Percentiles rank a stretch among this genome's conserved stretches.
Evolutionary conservation across 2,797 vertebrate genomes (phyloP).

Genomic region (Pterois miles): DNA sequence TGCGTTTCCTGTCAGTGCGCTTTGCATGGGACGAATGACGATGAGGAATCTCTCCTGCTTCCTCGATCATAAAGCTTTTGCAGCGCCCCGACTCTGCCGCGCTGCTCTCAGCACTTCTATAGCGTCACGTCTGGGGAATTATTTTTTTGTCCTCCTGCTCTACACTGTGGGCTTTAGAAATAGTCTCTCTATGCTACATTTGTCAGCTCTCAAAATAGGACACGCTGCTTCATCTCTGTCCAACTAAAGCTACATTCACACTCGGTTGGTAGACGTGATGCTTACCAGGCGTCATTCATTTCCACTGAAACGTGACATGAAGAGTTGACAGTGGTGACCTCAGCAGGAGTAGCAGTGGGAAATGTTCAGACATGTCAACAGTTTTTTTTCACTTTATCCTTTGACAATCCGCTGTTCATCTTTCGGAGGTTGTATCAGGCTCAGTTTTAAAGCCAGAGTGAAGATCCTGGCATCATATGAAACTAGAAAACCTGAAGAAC

Average conservation of each 20-base stretch:
- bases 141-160: conserved; percentile 39
- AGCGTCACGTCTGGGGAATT: conserved; percentile 29
- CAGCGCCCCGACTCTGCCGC: conserved; percentile 2
- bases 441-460: too few relatives aligned
- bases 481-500: too few relatives aligned
- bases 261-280: conserved; percentile 7
- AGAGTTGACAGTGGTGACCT: conserved; percentile 11
- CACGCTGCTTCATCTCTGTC: conserved; percentile 43
- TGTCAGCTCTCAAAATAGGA: conserved; percentile 60
- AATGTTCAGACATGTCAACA: not conserved
- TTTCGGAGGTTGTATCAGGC: too few relatives aligned
- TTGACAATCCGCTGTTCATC: not conserved
- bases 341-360: not conserved
- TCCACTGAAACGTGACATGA: not conserved
- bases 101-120: conserved; percentile 48
- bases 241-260: conserved; percentile 21
- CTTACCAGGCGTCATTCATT: conserved; percentile 13
- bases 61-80: conserved; percentile 9
- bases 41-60: conserved; percentile 8
- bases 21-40: conserved; percentile 33
- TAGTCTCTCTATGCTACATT: conserved; percentile 48
- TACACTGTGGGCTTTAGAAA: conserved; percentile 42
- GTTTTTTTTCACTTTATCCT: not conserved
- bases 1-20: conserved; percentile 48
- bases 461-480: too few relatives aligned